Evolutionary conservation across 2,888 invertebrate genomes (phyloP).

Genomic region (Chalcis sispes): DNA sequence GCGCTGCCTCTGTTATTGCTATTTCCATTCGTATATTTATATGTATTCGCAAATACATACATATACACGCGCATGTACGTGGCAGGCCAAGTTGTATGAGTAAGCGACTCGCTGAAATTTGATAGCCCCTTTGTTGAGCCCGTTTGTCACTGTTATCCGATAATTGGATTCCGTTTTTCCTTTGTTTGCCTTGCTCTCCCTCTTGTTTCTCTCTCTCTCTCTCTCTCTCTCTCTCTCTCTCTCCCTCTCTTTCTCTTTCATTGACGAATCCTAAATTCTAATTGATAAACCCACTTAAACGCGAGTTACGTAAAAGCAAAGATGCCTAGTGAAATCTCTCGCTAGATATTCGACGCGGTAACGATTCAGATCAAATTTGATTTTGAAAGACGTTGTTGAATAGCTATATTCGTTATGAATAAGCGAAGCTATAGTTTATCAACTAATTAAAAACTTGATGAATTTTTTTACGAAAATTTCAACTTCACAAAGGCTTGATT

Average conservation of each 20-base stretch:
- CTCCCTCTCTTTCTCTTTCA: too few species aligned
- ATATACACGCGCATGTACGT: background rate
- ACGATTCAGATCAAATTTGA: too few species aligned
- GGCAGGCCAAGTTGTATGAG: constrained; percentile 13
- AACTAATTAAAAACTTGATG: too few species aligned
- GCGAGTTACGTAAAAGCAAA: background rate
- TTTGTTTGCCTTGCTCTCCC: constrained; percentile 20
- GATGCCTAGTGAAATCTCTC: too few species aligned
- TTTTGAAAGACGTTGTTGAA: background rate
- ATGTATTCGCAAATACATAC: background rate
- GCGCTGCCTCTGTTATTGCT: too few species aligned
- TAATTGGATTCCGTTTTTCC: constrained; percentile 31
- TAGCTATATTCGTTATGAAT: too few species aligned
- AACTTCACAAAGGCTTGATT: too few species aligned
- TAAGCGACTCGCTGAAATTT: constrained; percentile 40
- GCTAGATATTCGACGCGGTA: too few species aligned
- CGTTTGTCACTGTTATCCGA: constrained; percentile 43
- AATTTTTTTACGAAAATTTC: too few species aligned
- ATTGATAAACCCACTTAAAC: constrained; percentile 9
- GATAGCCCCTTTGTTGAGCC: constrained; percentile 37
- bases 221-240: constrained; percentile 23
- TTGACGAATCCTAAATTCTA: too few species aligned
- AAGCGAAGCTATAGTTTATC: too few species aligned
- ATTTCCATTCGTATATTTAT: background rate
- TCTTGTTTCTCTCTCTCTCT: too few species aligned